Conservation (phyloP, 2,797 vertebrate genomes). For the Sebastes steindachneri region DNA sequence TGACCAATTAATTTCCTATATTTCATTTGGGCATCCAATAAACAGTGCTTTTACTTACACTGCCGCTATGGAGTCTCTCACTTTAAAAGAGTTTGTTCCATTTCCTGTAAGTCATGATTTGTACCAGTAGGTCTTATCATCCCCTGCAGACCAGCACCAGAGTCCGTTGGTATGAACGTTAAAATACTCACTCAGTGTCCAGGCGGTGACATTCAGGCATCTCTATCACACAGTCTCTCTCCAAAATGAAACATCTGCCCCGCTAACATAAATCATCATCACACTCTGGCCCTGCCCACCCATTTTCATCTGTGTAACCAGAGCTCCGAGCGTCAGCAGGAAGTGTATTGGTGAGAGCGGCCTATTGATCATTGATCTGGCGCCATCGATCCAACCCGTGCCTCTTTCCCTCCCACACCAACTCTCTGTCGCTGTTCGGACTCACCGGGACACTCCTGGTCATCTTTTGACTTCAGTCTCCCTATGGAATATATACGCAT, state of each 20-base stretch:
- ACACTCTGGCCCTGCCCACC: slow-evolving; percentile 67
- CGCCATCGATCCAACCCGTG: slow-evolving; percentile 69
- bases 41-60: neutral
- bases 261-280: slow-evolving; percentile 77
- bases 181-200: slow-evolving; percentile 35
- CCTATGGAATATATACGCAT: slow-evolving; percentile 40
- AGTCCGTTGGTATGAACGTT: neutral
- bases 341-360: slow-evolving; percentile 76
- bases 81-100: neutral
- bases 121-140: neutral
- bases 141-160: neutral
- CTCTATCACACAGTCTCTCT: slow-evolving; percentile 53
- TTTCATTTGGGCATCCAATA: neutral
- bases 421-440: slow-evolving; percentile 24
- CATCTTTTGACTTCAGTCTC: slow-evolving; percentile 48
- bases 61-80: neutral
- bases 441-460: slow-evolving; percentile 52
- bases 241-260: slow-evolving; percentile 74
- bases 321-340: slow-evolving; percentile 74
- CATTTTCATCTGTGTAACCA: slow-evolving; percentile 79
- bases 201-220: slow-evolving; percentile 65
- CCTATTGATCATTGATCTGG: slow-evolving; percentile 82
- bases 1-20: neutral
- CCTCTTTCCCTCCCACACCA: slow-evolving; percentile 38
- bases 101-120: neutral